Percentiles rank a stretch among this genome's conserved stretches.
Evolutionary conservation across 2,888 invertebrate species (phyloP).

Genomic region (Dolomedes plantarius): DNA sequence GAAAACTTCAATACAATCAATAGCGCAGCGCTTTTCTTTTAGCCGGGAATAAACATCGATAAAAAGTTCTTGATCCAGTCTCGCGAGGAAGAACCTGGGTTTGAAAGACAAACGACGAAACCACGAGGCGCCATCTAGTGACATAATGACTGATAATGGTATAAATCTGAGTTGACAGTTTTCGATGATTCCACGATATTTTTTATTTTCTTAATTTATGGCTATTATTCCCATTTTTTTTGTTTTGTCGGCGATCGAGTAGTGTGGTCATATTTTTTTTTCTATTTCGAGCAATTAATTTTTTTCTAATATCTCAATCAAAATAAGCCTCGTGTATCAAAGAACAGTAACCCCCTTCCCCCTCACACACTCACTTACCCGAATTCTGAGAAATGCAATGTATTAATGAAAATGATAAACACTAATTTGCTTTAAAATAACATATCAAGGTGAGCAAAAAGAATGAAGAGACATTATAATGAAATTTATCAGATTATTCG

Average conservation of each 20-base stretch:
- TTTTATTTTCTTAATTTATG: conserved; percentile 54
- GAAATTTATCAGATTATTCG: no score
- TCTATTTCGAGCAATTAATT: neutral
- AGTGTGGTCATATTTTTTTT: conserved; percentile 15
- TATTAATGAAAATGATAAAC: no score
- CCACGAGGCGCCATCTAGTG: conserved; percentile 61
- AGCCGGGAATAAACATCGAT: neutral
- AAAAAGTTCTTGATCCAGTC: neutral
- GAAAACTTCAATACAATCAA: conserved; percentile 9
- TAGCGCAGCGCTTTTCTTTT: neutral
- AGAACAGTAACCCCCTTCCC: no score
- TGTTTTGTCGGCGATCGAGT: conserved; percentile 8
- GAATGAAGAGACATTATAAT: no score
- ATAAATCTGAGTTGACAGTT: conserved; percentile 67
- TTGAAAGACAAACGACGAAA: conserved; percentile 54
- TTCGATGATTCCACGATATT: conserved; percentile 48
- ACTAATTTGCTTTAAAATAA: no score
- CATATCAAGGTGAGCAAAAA: no score
- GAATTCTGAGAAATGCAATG: no score
- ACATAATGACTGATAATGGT: conserved; percentile 58
- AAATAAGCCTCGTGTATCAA: neutral
- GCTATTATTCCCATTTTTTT: conserved; percentile 42
- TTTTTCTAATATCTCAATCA: conserved; percentile 1
- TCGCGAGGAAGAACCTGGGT: neutral
- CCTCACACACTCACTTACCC: no score